Conservation (phyloP, 30 jellyfish, hydroid and myxozoan species). For the Calvadosia cruxmelitensis region DNA sequence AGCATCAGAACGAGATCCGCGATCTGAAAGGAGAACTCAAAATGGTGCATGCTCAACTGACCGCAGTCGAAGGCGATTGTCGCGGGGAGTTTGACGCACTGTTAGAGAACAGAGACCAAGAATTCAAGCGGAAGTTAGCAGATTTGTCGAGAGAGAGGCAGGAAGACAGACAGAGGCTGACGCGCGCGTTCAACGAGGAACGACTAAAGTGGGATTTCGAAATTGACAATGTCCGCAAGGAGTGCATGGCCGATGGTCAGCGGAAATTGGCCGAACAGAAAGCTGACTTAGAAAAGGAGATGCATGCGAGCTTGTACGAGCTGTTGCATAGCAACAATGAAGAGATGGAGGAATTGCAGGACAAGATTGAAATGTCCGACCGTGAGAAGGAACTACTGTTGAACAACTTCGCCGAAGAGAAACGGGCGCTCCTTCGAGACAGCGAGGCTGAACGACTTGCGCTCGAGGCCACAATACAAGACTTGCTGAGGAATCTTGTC, state of each 20-base stretch:
- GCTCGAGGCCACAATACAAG: conserved; percentile 42
- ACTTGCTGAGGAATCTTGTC: conserved; percentile 42
- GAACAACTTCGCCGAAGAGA: not conserved
- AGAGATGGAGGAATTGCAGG: not conserved
- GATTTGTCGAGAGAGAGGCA: conserved; percentile 31
- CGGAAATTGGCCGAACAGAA: conserved; percentile 59
- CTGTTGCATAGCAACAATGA: conserved; percentile 1
- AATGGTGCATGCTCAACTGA: too few species aligned
- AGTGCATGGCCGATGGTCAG: conserved; percentile 37
- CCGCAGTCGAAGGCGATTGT: too few species aligned
- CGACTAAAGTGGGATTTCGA: conserved; percentile 83
- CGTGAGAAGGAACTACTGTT: not conserved
- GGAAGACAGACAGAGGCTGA: conserved; percentile 49
- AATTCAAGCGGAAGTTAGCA: conserved; percentile 37
- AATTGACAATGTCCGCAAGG: conserved; percentile 26
- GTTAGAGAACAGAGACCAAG: conserved; percentile 50
- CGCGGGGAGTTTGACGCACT: not conserved
- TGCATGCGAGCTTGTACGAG: conserved; percentile 23
- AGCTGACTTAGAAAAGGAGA: conserved; percentile 55
- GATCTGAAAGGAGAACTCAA: too few species aligned
- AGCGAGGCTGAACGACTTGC: conserved; percentile 45
- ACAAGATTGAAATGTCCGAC: not conserved
- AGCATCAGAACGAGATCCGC: not conserved
- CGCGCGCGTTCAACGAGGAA: conserved; percentile 70
- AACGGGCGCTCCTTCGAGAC: not conserved